Evolutionary conservation across 1,140 invertebrate genomes (phyloP), one percentile per base, ranked within the genome.

Genomic region (Atta colombica): DNA sequence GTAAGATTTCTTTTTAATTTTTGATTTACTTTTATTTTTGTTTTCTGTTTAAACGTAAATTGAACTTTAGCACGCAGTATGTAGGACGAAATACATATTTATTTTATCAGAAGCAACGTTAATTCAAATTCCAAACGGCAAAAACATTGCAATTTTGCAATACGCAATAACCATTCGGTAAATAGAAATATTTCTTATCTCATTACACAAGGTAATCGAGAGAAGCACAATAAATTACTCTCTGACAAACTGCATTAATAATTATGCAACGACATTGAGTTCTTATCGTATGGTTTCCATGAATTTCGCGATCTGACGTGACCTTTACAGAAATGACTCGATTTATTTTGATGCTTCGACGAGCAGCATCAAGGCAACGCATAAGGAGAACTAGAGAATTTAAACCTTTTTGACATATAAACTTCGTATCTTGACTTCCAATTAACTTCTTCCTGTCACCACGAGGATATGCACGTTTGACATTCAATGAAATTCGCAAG

Each of bases 301-400:
- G 63, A 74, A 75, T 68, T 82, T 71, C 28, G 14, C 55, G 55
- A 21, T 18, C 35, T 21, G 55, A 84, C 69, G 69, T 75, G 69
- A 75, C 45, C 80, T 75, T 84, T 75, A 51, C 18, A 51, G 18
- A 60, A 72, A 12, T 58, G 58, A 14, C 55, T 74, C 45, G 69
- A 75, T 84, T 84, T 84, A 75, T 84, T 84, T 61, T 75, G 39
- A 84, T 28, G 39, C 31, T 25, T 14, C 53, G 25, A 74, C 25
- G 55, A 51, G 4, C 39, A n/a, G 18, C 65, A 21, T 81, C 51
- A 81, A 74, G 80, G n/a, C 18, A 14, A 55, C 63, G 77, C 63
- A 21, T 31, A 8, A 75, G 68, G 35, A 81, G 69, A n/a, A n/a
- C 8, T 5, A 39, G 45, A 18, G 18, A 75, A 75, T 63, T 75